Evolutionary conservation across 1,140 invertebrate species (phyloP).

Genomic region (Drosophila athabasca): DNA sequence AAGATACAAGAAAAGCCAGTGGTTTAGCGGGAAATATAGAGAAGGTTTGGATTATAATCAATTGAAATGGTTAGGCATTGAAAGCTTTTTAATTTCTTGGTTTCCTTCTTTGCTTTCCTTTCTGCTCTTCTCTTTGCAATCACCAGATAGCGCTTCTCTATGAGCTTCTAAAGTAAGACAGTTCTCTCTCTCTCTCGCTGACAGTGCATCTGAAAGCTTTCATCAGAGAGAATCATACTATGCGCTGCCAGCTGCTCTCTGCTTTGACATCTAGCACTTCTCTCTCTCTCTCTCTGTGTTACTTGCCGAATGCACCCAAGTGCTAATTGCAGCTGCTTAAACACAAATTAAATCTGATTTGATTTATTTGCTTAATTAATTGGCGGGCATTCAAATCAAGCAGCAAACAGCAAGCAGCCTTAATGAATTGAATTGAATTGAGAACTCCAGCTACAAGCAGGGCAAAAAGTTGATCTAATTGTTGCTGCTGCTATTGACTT

Average conservation of each 20-base stretch:
- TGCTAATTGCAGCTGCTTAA: slow-evolving; percentile 31
- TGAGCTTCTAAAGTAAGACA: no score
- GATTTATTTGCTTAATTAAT: slow-evolving; percentile 75
- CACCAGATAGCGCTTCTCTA: no score
- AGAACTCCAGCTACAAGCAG: slow-evolving; percentile 23
- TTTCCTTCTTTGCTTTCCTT: no score
- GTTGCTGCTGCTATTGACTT: slow-evolving; percentile 49
- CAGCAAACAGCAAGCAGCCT: slow-evolving; percentile 13
- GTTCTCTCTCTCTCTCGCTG: not conserved
- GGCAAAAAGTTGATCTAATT: slow-evolving; percentile 63
- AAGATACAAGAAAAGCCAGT: slow-evolving; percentile 16
- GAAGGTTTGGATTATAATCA: no score
- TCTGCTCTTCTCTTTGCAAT: no score
- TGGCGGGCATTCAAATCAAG: slow-evolving; percentile 55
- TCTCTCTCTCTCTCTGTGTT: slow-evolving; percentile 8
- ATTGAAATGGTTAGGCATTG: not conserved
- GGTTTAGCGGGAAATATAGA: slow-evolving; percentile 9
- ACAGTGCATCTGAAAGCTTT: no score
- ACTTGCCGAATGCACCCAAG: slow-evolving; percentile 20
- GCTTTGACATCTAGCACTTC: not conserved
- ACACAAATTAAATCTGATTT: slow-evolving; percentile 43
- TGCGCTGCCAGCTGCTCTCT: not conserved
- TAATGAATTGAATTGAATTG: slow-evolving; percentile 46
- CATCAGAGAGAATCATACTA: no score
- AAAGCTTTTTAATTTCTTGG: not conserved